Conservation (phyloP, 2,888 invertebrate genomes). For the Spialia ferax region DNA sequence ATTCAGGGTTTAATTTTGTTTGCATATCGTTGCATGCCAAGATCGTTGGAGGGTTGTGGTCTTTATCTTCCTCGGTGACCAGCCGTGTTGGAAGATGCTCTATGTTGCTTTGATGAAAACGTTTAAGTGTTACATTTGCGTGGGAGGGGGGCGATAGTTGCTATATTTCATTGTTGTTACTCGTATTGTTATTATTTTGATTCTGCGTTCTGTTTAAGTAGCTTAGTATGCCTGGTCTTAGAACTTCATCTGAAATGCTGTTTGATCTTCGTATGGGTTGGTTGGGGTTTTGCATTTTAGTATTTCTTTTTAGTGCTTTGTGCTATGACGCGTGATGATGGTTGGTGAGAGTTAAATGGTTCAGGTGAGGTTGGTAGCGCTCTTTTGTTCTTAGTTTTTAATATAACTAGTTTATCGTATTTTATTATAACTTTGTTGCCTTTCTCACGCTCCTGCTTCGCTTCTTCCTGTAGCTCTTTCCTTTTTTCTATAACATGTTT, state of each 20-base stretch:
- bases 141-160: neutral
- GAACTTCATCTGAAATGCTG: neutral
- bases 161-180: no score
- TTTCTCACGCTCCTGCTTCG: neutral
- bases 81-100: neutral
- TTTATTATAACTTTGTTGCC: neutral
- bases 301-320: no score
- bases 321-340: no score
- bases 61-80: neutral
- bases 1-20: no score
- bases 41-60: neutral
- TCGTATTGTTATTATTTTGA: no score
- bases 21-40: no score
- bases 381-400: no score
- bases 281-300: no score
- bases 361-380: no score
- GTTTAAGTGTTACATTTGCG: neutral
- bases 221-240: neutral
- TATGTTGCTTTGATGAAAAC: neutral
- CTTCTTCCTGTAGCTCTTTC: neutral
- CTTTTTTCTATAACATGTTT: no score
- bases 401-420: neutral
- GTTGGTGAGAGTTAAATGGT: no score
- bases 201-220: neutral
- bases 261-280: neutral